Conservation (phyloP, 1,140 invertebrate genomes). For the Zaprionus ornatus region DNA sequence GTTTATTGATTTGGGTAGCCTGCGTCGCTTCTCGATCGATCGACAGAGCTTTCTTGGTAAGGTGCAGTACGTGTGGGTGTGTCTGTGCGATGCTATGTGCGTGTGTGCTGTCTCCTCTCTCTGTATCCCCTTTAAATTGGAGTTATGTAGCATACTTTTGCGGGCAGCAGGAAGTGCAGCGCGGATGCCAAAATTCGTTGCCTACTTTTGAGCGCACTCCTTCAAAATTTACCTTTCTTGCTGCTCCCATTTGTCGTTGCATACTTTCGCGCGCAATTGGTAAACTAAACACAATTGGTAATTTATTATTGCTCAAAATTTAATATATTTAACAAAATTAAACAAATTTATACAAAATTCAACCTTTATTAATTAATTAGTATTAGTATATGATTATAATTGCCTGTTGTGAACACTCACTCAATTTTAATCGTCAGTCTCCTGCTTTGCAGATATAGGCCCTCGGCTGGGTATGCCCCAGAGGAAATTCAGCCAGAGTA, state of each 20-base stretch:
- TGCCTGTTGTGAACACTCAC: too few relatives aligned
- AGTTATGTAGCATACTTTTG: not conserved
- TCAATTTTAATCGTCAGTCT: not conserved
- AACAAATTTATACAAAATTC: not conserved
- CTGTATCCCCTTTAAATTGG: not conserved
- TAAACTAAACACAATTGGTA: not conserved
- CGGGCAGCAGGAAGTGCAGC: not conserved
- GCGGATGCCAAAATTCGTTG: not conserved
- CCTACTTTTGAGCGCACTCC: too few relatives aligned
- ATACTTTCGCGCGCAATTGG: not conserved
- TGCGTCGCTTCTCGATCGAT: slow-evolving; percentile 82
- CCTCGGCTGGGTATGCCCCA: slow-evolving; percentile 87
- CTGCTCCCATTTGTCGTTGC: not conserved
- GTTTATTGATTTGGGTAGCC: slow-evolving; percentile 81
- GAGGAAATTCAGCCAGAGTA: slow-evolving; percentile 84
- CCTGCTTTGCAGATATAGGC: slow-evolving; percentile 85
- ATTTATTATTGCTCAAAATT: not conserved
- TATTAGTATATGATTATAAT: too few relatives aligned
- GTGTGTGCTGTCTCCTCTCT: not conserved
- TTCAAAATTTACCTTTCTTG: too few relatives aligned
- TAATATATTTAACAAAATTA: not conserved
- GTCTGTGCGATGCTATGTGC: not conserved
- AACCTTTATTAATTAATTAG: too few relatives aligned
- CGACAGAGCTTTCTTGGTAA: slow-evolving; percentile 83
- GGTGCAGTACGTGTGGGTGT: slow-evolving; percentile 29